Evolutionary conservation across 2,888 invertebrate species (phyloP).

Genomic region (Agrotis puta): DNA sequence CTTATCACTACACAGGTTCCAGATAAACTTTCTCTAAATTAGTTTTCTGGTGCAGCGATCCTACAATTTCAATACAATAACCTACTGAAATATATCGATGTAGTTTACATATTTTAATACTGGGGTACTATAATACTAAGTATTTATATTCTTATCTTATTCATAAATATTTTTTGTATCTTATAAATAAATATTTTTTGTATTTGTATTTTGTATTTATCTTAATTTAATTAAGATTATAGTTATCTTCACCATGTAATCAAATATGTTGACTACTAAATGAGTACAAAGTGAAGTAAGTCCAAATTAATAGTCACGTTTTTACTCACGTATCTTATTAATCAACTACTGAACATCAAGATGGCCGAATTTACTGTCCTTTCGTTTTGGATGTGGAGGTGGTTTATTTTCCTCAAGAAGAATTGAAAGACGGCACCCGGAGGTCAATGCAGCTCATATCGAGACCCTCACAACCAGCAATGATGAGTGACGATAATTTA

Average conservation of each 20-base stretch:
- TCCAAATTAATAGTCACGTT: conserved; percentile 3
- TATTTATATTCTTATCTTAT: conserved; percentile 41
- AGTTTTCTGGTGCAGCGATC: conserved; percentile 43
- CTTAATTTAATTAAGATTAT: conserved; percentile 49
- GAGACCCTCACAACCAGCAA: neutral
- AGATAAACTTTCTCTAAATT: conserved; percentile 79
- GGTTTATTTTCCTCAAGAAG: neutral
- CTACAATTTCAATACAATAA: conserved; percentile 13
- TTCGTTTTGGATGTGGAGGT: neutral
- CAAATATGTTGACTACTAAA: conserved; percentile 6
- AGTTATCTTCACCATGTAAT: conserved; percentile 34
- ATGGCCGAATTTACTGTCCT: neutral
- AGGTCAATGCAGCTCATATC: neutral
- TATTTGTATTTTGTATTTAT: no score
- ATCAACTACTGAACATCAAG: neutral
- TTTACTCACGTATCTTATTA: neutral
- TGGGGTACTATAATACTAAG: neutral
- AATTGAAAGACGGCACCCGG: neutral
- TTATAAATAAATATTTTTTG: no score
- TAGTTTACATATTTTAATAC: conserved; percentile 10
- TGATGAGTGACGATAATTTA: neutral
- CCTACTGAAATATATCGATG: neutral
- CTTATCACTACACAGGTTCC: conserved; percentile 74
- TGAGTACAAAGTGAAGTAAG: neutral
- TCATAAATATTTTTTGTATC: no score